phyloP scores from a whole-genome alignment of 2,888 invertebrate species.

The Acanthosepion esculentum region DNA sequence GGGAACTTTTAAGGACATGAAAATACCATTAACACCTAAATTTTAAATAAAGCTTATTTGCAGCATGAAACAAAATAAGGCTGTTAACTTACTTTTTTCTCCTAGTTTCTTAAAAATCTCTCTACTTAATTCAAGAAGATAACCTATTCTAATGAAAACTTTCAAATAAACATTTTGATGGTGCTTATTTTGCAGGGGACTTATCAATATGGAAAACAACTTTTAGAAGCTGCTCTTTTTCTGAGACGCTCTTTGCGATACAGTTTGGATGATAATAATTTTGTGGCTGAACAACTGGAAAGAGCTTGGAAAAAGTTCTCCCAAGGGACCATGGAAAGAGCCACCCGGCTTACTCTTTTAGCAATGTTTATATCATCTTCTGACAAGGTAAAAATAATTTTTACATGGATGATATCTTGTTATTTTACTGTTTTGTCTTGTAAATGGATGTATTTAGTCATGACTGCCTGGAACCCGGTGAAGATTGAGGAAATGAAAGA shows the following conservation, averaged over 20 bases:
- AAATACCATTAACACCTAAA: too few relatives aligned
- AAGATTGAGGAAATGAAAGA: too few relatives aligned
- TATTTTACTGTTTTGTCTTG: neutral
- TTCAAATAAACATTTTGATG: neutral
- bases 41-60: neutral
- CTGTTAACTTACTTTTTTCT: neutral
- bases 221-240: conserved; percentile 84
- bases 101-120: too few relatives aligned
- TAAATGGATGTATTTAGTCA: too few relatives aligned
- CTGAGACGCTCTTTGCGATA: conserved; percentile 83
- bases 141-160: too few relatives aligned
- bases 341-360: conserved; percentile 84
- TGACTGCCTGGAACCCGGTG: too few relatives aligned
- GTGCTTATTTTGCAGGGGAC: conserved; percentile 80
- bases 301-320: conserved; percentile 83
- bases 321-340: conserved; percentile 83
- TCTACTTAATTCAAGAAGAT: too few relatives aligned
- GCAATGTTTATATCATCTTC: conserved; percentile 84
- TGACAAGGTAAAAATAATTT: conserved; percentile 72
- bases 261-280: conserved; percentile 78
- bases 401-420: neutral
- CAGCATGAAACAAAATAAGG: too few relatives aligned
- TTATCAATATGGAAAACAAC: conserved; percentile 86
- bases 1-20: too few relatives aligned
- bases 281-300: conserved; percentile 79